A percentile compares a stretch with the other conserved stretches of the same genome.
phyloP scores from a whole-genome alignment of 2,797 vertebrate species.

The Gobionotothen gibberifrons region DNA sequence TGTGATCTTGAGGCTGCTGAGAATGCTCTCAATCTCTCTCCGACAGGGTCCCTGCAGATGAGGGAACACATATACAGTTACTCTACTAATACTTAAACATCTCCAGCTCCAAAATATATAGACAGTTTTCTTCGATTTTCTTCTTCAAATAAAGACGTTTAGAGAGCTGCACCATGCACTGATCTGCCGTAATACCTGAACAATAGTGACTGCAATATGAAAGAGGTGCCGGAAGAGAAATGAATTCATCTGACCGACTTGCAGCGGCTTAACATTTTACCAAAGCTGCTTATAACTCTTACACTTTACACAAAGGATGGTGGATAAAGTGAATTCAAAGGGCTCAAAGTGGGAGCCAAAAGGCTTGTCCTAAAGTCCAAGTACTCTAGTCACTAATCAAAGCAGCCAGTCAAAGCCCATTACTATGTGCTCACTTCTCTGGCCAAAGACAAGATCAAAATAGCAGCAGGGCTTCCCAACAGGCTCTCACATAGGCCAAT shows the following conservation, averaged over 20 bases:
- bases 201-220: constrained; percentile 65
- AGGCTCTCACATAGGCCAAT: constrained; percentile 79
- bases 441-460: constrained; percentile 80
- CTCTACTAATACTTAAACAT: background rate
- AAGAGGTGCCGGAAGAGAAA: constrained; percentile 58
- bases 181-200: constrained; percentile 58
- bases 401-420: constrained; percentile 78
- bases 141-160: background rate
- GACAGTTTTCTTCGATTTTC: too few species aligned
- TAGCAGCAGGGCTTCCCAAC: constrained; percentile 81
- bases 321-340: constrained; percentile 65
- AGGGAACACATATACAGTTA: constrained; percentile 33
- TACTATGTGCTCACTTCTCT: constrained; percentile 77
- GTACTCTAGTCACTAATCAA: constrained; percentile 79
- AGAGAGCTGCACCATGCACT: constrained; percentile 49
- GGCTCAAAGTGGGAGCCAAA: constrained; percentile 65
- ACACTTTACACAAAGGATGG: constrained; percentile 65
- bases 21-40: constrained; percentile 92
- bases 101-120: constrained; percentile 5
- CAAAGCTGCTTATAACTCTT: constrained; percentile 72
- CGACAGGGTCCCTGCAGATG: constrained; percentile 91
- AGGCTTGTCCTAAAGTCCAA: constrained; percentile 69
- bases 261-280: constrained; percentile 63
- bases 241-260: constrained; percentile 65
- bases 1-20: constrained; percentile 91